phyloP scores from a whole-genome alignment of 2,888 invertebrate species.

The Tetragonisca angustula region DNA sequence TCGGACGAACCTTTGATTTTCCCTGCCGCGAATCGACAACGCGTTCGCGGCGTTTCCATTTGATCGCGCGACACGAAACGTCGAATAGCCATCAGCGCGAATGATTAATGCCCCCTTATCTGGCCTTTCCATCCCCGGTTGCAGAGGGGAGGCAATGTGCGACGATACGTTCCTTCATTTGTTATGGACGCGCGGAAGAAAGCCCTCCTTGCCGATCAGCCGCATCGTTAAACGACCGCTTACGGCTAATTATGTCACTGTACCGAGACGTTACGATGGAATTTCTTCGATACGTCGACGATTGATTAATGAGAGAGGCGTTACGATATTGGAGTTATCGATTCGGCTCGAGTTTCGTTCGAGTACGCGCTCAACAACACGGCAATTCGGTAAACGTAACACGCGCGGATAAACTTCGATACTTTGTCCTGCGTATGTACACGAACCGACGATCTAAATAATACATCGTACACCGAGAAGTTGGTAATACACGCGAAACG shows the following conservation, averaged over 20 bases:
- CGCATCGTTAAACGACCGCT: not conserved
- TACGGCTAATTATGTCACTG: slow-evolving; percentile 20
- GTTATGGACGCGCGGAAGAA: slow-evolving; percentile 29
- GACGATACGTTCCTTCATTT: slow-evolving; percentile 33
- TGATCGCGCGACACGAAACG: slow-evolving; percentile 44
- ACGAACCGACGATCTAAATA: not conserved
- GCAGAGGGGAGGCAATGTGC: slow-evolving; percentile 1
- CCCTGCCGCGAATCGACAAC: slow-evolving; percentile 3
- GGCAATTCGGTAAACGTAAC: not conserved
- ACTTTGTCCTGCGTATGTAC: not conserved
- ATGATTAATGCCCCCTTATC: slow-evolving; percentile 60
- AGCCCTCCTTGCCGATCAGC: slow-evolving; percentile 17
- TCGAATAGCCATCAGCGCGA: slow-evolving; percentile 48
- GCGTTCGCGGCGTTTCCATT: slow-evolving; percentile 42
- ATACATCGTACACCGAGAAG: not conserved
- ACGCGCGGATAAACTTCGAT: not conserved
- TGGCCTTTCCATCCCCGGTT: slow-evolving; percentile 7
- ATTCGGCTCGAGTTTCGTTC: not conserved
- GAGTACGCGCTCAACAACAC: not conserved
- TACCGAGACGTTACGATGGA: not conserved
- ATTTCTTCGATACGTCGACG: not conserved
- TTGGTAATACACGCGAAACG: not conserved
- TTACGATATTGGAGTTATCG: not conserved
- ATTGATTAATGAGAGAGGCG: slow-evolving; percentile 3
- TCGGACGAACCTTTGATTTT: not conserved